A percentile compares a stretch with the other conserved stretches of the same genome.
Conservation (phyloP, 2,888 invertebrate species). For the Neoscelio sp. region DNA sequence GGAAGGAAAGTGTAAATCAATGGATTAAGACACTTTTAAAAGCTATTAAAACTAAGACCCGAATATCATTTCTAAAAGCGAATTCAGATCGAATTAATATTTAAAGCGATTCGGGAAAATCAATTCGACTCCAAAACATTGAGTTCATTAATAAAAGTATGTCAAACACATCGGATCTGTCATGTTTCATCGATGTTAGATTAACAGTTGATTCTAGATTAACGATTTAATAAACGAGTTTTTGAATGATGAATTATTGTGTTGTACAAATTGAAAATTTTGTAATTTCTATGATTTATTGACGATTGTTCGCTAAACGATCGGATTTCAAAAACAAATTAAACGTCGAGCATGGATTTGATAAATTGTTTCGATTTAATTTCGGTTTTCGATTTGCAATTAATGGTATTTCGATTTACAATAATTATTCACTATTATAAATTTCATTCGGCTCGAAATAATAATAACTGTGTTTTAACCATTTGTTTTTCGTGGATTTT, state of each 20-base stretch:
- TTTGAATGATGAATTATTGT: constrained; percentile 23
- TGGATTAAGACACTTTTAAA: constrained; percentile 17
- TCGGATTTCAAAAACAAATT: constrained; percentile 10
- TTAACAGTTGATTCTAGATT: constrained; percentile 29
- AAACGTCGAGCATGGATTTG: not conserved
- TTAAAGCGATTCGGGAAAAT: constrained; percentile 18
- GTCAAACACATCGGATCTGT: constrained; percentile 27
- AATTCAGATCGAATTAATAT: not conserved
- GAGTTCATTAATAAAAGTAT: constrained; percentile 46
- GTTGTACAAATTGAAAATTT: constrained; percentile 36
- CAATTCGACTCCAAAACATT: constrained; percentile 13
- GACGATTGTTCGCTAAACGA: constrained; percentile 32
- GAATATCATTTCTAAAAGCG: not conserved
- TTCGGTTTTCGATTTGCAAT: too few species aligned
- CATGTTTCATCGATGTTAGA: constrained; percentile 36
- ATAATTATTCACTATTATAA: too few species aligned
- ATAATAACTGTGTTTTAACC: constrained; percentile 1
- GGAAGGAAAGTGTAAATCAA: constrained; percentile 26
- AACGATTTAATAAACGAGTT: constrained; percentile 45
- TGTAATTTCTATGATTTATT: constrained; percentile 32
- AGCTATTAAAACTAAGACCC: constrained; percentile 24
- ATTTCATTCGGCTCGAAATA: too few species aligned
- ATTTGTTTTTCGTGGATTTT: constrained; percentile 9
- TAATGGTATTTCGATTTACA: too few species aligned
- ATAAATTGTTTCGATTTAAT: constrained; percentile 19